Conservation (phyloP, 2,888 invertebrate genomes). For the Branchipolynoe longqiensis region DNA sequence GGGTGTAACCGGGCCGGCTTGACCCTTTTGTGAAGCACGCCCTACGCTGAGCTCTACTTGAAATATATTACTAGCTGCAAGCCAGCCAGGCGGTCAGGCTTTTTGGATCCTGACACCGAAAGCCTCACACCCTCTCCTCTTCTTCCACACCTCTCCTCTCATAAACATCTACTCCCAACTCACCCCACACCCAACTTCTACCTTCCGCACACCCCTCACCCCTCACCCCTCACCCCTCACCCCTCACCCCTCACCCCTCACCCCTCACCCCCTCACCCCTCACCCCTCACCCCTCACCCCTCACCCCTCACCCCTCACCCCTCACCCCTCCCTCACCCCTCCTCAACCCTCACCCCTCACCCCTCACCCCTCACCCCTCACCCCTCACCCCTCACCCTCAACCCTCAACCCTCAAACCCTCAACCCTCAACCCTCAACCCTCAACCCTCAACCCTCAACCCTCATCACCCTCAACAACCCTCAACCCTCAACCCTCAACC, state of each 20-base stretch:
- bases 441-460: no score
- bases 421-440: no score
- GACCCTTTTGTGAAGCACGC: background rate
- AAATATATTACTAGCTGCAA: conserved; percentile 27
- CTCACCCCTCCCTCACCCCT: no score
- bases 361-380: no score
- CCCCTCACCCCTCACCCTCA: no score
- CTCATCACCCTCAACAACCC: no score
- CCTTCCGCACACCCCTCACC: background rate
- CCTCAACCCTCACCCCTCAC: no score
- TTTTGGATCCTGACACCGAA: conserved; percentile 13
- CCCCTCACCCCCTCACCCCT: background rate
- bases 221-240: background rate
- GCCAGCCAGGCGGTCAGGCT: conserved; percentile 12
- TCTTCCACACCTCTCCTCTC: background rate
- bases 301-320: no score
- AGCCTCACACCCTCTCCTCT: conserved; percentile 6
- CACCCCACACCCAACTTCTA: background rate
- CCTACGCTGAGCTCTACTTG: conserved; percentile 2
- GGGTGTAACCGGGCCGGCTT: background rate
- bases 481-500: no score
- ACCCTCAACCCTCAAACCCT: no score
- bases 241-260: background rate
- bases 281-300: background rate
- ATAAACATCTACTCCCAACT: background rate